phyloP scores from a whole-genome alignment of 1,140 invertebrate species.

The Meloidogyne exigua region DNA sequence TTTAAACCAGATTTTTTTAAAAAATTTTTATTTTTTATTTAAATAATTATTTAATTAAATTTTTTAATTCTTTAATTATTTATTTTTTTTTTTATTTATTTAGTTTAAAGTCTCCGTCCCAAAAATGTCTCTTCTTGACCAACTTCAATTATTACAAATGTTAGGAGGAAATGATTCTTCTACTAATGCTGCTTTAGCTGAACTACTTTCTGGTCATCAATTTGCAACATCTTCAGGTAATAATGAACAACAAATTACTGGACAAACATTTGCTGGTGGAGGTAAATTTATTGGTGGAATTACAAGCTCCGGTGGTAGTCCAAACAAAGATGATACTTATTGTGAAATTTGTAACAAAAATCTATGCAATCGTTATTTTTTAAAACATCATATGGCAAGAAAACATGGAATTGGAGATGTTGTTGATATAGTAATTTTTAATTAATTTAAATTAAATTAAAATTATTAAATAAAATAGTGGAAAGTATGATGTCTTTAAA shows the following conservation, averaged over 20 bases:
- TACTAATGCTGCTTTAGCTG: neutral
- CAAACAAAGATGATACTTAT: slow-evolving; percentile 68
- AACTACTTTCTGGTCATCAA: slow-evolving; percentile 17
- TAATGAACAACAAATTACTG: slow-evolving; percentile 1
- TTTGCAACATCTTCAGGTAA: neutral
- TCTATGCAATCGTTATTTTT: slow-evolving; percentile 89
- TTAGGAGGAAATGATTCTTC: neutral
- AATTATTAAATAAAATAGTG: no score
- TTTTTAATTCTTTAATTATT: no score
- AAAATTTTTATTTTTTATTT: neutral
- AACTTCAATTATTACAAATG: slow-evolving; percentile 22
- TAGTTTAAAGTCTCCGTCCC: slow-evolving; percentile 14
- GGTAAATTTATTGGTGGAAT: neutral
- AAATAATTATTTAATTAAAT: no score
- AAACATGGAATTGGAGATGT: slow-evolving; percentile 75
- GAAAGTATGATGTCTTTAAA: no score
- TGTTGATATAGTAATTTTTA: neutral
- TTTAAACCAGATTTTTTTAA: no score
- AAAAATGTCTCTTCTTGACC: slow-evolving; percentile 19
- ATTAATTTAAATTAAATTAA: no score
- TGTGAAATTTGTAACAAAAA: slow-evolving; percentile 92
- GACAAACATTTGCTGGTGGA: slow-evolving; percentile 9
- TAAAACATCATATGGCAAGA: slow-evolving; percentile 87
- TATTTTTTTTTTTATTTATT: neutral
- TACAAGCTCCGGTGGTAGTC: slow-evolving; percentile 19